Evolutionary conservation across 2,888 invertebrate genomes (phyloP), one percentile per base, ranked within the genome.

Genomic region (Acronicta alni): DNA sequence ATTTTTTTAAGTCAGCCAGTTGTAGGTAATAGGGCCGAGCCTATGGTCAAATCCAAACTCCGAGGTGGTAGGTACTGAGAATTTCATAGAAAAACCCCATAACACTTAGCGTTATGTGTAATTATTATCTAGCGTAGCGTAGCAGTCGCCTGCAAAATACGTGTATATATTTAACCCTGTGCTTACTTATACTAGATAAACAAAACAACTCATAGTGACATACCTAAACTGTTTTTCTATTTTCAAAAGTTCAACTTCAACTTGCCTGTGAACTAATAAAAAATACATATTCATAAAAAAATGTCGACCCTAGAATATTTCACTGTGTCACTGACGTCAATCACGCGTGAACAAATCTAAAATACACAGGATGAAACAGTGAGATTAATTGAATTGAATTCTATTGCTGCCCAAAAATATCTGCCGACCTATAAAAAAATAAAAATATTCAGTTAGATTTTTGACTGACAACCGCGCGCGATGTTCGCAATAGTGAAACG

Each of bases 311-410:
- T 39, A 18, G 54, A 75, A 75, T 56, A 72, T 72, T 72, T 56
- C 17, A 16, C 14, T 38, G 18, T 56, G 23, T 56, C 39, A 54
- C 46, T 62, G 53, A 43, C 18, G 58, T 72, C 77, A 72, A 59
- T 72, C 58, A 62, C 47, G 68, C 39, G 1, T 54, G 56, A 61
- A 52, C 51, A 59, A 54, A 32, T 49, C 35, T 42, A 51, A 68
- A 72, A 67, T 48, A 67, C 42, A 58, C 70, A 41, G 14, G 35
- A 46, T 46, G 52, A 57, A 70, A 70, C 51, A 57, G 57, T 37
- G 57, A 47, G 53, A 64, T 65, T 71, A 64, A 75, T 75, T 71
- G 53, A 59, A 64, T 64, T 64, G 49, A 59, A 64, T 64, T 64
- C 65, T 54, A 63, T 64, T 53, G 46, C 41, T 15, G 45, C 16